phyloP scores from a whole-genome alignment of 2,797 vertebrate species.

The Distichodus sexfasciatus region DNA sequence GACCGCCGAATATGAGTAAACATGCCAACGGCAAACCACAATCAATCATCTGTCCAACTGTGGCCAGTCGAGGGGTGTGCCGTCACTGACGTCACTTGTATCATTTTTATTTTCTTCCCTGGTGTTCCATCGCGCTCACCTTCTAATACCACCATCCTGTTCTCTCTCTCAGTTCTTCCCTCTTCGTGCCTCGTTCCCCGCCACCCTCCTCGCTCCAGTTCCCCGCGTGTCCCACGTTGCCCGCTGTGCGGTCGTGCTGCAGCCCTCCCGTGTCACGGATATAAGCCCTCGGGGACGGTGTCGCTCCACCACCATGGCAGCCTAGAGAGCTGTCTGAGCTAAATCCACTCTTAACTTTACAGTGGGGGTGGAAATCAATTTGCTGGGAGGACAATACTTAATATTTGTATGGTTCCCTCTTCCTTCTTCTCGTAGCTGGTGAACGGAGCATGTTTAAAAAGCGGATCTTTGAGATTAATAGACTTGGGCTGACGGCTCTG shows the following conservation, averaged over 20 bases:
- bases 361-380: conserved; percentile 15
- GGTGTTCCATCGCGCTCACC: too few species aligned
- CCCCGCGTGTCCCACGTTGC: neutral
- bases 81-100: too few species aligned
- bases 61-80: too few species aligned
- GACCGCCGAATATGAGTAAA: too few species aligned
- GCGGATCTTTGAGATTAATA: conserved; percentile 18
- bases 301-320: neutral
- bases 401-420: conserved; percentile 7
- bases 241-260: neutral
- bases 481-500: conserved; percentile 18
- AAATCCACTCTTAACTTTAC: neutral
- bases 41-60: too few species aligned
- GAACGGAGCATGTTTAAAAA: conserved; percentile 14
- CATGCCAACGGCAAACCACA: too few species aligned
- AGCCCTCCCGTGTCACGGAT: neutral
- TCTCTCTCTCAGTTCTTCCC: neutral
- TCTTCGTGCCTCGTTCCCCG: neutral
- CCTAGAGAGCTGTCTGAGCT: neutral
- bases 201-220: neutral
- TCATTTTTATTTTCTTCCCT: too few species aligned
- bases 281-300: neutral
- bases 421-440: conserved; percentile 16
- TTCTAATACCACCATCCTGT: too few species aligned
- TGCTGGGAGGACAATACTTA: conserved; percentile 19